Evolutionary conservation across 2,797 vertebrate genomes (phyloP).

Genomic region (Pantherophis vulpinus): DNA sequence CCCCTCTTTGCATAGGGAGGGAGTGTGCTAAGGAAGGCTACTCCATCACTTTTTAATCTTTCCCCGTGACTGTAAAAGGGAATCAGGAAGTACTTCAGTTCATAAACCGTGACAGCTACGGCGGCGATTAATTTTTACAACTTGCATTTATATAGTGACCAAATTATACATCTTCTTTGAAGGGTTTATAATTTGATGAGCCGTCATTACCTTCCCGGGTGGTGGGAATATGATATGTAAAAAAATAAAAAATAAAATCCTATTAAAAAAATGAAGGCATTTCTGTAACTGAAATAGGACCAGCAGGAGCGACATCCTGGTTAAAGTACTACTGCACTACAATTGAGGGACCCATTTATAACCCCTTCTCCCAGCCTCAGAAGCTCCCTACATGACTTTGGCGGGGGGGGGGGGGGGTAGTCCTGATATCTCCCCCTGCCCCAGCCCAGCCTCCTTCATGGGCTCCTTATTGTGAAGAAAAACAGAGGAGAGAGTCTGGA

Average conservation of each 20-base stretch:
- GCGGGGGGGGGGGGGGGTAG: neutral
- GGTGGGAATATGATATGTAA: neutral
- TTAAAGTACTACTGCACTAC: neutral
- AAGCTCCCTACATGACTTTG: neutral
- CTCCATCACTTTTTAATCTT: neutral
- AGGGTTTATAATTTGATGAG: neutral
- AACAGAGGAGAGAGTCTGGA: neutral
- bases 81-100: neutral
- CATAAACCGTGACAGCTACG: neutral
- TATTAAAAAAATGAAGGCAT: neutral
- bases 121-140: neutral
- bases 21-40: neutral
- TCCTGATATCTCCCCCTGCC: neutral
- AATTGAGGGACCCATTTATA: neutral
- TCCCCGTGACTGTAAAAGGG: neutral
- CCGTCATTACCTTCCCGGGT: rapidly evolving
- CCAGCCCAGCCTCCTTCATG: neutral
- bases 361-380: neutral
- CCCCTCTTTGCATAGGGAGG: neutral
- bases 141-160: neutral
- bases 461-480: neutral
- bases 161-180: neutral
- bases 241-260: neutral
- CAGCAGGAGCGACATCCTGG: neutral
- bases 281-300: neutral